Evolutionary conservation across 1,140 invertebrate genomes (phyloP).

Genomic region (Brachionus asplanchnoidis): DNA sequence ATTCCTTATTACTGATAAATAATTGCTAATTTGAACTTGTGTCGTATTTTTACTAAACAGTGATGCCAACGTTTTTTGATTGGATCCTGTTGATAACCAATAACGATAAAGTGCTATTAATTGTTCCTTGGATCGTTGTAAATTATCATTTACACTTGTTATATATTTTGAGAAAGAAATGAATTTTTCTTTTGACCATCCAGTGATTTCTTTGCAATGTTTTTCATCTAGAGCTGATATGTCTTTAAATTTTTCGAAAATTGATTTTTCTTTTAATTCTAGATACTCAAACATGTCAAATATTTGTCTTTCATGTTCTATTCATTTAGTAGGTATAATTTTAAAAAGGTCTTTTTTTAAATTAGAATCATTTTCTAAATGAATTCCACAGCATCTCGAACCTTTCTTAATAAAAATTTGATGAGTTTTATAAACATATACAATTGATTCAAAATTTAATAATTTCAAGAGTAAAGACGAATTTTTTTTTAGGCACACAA

Average conservation of each 20-base stretch:
- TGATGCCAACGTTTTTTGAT: not conserved
- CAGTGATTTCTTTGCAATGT: not conserved
- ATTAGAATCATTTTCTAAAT: not conserved
- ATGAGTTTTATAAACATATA: not conserved
- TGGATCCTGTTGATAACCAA: not conserved
- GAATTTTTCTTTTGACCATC: constrained; percentile 21
- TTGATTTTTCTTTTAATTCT: not conserved
- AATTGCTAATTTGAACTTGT: not conserved
- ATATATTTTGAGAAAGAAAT: not conserved
- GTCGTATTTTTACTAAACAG: not conserved
- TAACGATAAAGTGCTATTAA: constrained; percentile 6
- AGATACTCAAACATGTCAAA: not conserved
- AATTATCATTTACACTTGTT: not conserved
- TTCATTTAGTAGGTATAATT: not conserved
- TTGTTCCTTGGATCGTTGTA: not conserved
- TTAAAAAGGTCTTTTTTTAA: not conserved
- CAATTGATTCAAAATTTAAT: not conserved
- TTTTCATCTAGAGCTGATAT: not conserved
- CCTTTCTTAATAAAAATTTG: not conserved
- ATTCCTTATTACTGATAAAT: not conserved
- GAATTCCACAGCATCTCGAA: not conserved
- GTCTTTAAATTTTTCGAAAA: constrained; percentile 4
- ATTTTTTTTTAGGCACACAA: not conserved
- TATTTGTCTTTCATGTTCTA: not conserved
- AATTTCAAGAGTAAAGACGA: not conserved